A percentile compares a stretch with the other conserved stretches of the same genome.
Conservation (phyloP, 2,113 vertebrate genomes). For the Myocastor coypus region DNA sequence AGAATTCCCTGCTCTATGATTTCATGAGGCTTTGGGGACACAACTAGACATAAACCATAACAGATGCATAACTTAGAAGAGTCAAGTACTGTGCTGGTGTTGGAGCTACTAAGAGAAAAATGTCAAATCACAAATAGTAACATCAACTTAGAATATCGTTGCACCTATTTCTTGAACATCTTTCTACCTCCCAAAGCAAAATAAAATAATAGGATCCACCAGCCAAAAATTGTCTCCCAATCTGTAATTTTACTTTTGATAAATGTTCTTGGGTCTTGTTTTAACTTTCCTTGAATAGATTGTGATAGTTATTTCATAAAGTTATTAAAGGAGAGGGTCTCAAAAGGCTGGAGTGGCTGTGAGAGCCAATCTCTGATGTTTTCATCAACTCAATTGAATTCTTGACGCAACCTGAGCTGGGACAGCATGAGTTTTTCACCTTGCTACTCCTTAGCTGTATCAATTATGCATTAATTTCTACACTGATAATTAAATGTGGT, state of each 20-base stretch:
- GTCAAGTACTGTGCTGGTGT: neutral
- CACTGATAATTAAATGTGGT: neutral
- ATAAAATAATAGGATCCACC: neutral
- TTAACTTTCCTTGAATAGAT: slow-evolving; percentile 16
- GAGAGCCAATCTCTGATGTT: neutral
- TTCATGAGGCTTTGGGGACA: no score
- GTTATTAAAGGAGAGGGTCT: neutral
- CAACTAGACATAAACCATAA: no score
- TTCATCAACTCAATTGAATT: slow-evolving; percentile 41
- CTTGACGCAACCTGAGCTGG: slow-evolving; percentile 20
- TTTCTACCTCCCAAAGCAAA: neutral
- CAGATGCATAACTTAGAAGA: slow-evolving; percentile 24
- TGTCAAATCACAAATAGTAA: neutral
- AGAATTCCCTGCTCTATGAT: no score
- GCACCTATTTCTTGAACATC: slow-evolving; percentile 31
- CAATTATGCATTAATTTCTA: slow-evolving; percentile 22
- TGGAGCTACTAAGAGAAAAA: neutral
- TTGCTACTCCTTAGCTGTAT: neutral
- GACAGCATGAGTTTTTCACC: neutral
- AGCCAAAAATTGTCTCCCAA: neutral
- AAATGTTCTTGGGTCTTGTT: neutral
- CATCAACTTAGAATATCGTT: neutral
- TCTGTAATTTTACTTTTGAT: neutral
- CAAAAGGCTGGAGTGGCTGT: neutral
- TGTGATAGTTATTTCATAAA: neutral